These are phyloP conservation scores for Zaprionus lachaisei DNA, from an alignment of 1,140 invertebrate species.

Conservation along the genomic window DNA sequence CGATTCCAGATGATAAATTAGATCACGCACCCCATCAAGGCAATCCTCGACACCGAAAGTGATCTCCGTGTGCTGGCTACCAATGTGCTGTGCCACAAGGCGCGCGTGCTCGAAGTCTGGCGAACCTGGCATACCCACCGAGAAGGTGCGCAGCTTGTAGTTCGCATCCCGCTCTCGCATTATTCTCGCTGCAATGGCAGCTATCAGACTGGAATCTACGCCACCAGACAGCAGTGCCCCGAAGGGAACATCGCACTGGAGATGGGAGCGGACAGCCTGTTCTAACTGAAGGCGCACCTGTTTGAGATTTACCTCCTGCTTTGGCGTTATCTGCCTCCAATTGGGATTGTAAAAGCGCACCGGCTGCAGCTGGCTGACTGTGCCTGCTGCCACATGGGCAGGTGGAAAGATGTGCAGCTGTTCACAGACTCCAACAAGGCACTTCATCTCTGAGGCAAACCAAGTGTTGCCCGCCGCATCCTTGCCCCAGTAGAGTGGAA, in stretches of 20 bases:
- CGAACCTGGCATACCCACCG: constrained; percentile 93
- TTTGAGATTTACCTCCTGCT: constrained; percentile 40
- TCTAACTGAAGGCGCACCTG: constrained; percentile 50
- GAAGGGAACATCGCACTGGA: constrained; percentile 72
- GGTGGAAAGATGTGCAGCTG: constrained; percentile 63
- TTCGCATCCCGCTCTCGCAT: constrained; percentile 56
- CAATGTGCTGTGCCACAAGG: constrained; percentile 92
- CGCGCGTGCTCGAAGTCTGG: constrained; percentile 93
- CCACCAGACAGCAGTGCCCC: constrained; percentile 89
- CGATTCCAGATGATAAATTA: constrained; percentile 93
- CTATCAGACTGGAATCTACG: constrained; percentile 93
- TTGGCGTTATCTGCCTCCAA: constrained; percentile 56
- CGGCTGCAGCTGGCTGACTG: constrained; percentile 37
- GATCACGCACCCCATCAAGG: constrained; percentile 88
- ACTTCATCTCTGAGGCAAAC: constrained; percentile 76
- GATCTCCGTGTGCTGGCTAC: constrained; percentile 94
- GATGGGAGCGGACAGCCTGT: constrained; percentile 65
- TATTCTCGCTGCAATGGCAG: constrained; percentile 88
- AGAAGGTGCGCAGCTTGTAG: constrained; percentile 89
- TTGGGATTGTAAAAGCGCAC: constrained; percentile 48
- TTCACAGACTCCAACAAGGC: constrained; percentile 57
- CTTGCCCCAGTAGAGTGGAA: constrained; percentile 88
- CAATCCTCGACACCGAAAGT: constrained; percentile 90
- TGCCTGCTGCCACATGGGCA: constrained; percentile 50
- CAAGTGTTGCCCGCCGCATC: constrained; percentile 82